Conservation (phyloP, 2,797 vertebrate genomes). For the Parauchenoglanis ngamensis region DNA sequence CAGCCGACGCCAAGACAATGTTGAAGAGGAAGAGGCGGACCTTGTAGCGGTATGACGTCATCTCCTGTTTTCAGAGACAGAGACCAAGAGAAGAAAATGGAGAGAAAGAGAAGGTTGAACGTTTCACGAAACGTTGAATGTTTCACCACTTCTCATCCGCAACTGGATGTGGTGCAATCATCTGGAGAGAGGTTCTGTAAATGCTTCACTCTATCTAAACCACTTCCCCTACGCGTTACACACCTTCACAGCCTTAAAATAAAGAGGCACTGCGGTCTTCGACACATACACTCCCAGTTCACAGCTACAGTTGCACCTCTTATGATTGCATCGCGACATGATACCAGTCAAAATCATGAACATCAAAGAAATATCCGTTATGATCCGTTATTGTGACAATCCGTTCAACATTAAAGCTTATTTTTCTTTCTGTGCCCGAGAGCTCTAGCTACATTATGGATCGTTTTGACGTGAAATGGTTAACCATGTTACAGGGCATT, state of each 20-base stretch:
- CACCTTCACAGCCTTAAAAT: conserved; percentile 44
- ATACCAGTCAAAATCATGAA: not conserved
- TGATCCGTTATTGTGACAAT: not conserved
- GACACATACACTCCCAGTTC: conserved; percentile 44
- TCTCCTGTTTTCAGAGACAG: conserved; percentile 75
- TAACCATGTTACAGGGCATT: not conserved
- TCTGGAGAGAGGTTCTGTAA: conserved; percentile 39
- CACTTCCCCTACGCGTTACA: conserved; percentile 56
- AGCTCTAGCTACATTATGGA: not conserved
- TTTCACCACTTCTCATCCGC: conserved; percentile 47
- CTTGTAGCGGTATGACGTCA: conserved; percentile 85
- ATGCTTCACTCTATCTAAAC: conserved; percentile 48
- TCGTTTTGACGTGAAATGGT: not conserved
- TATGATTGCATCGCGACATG: not conserved
- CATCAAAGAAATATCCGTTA: not conserved
- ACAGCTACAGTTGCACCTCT: conserved; percentile 39
- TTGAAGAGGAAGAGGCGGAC: conserved; percentile 84
- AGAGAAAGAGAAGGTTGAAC: conserved; percentile 33
- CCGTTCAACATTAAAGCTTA: not conserved
- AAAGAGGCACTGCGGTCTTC: conserved; percentile 47
- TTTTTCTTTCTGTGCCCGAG: not conserved
- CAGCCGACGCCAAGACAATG: conserved; percentile 72
- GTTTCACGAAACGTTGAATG: conserved; percentile 18
- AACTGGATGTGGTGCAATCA: conserved; percentile 51
- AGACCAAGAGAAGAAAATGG: conserved; percentile 25